phyloP scores from a whole-genome alignment of 2,797 vertebrate species.

The Fundulus diaphanus region DNA sequence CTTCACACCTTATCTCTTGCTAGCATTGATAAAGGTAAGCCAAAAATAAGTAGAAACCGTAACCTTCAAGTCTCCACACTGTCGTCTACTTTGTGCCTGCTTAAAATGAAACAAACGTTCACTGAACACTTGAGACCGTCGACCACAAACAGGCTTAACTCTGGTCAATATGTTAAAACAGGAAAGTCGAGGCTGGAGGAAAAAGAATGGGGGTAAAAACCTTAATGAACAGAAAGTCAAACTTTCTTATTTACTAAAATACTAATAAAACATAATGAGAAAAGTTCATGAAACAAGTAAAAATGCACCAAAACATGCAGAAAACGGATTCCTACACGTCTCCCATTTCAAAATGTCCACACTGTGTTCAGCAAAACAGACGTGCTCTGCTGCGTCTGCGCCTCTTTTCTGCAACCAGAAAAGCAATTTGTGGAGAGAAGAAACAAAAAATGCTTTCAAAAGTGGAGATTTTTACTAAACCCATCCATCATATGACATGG shows the following conservation, averaged over 20 bases:
- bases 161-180: background rate
- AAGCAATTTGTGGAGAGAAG: no score
- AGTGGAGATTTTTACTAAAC: no score
- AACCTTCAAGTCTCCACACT: background rate
- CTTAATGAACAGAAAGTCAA: background rate
- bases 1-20: constrained; percentile 89
- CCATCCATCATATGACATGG: no score
- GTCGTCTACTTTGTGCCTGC: background rate
- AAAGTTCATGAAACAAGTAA: background rate
- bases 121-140: background rate
- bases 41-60: background rate
- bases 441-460: no score
- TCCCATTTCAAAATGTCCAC: background rate
- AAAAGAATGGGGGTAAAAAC: background rate
- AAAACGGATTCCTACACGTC: background rate
- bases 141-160: background rate
- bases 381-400: no score
- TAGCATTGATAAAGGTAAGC: constrained; percentile 92
- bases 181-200: background rate
- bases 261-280: background rate
- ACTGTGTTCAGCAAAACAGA: background rate
- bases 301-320: background rate
- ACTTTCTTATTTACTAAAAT: background rate
- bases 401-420: no score
- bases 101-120: background rate